A percentile compares a stretch with the other conserved stretches of the same genome.
Conservation (phyloP, 2,113 vertebrate genomes). For the Albula goreensis region DNA sequence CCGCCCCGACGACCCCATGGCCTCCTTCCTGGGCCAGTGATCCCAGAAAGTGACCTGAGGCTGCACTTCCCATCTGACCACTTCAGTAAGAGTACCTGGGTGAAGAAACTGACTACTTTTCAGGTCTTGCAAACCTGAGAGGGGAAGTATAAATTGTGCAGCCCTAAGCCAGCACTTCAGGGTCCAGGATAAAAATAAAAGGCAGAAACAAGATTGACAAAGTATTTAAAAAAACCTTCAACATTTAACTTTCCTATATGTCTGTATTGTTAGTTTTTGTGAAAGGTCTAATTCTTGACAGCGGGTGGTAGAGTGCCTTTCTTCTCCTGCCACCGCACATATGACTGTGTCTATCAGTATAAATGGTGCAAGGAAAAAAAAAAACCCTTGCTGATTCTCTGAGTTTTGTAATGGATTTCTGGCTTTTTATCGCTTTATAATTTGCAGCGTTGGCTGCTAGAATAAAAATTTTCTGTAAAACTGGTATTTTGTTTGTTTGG, state of each 20-base stretch:
- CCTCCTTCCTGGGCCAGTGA: constrained; percentile 86
- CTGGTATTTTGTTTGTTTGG: background rate
- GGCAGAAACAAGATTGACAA: background rate
- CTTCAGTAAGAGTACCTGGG: background rate
- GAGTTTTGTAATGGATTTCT: background rate
- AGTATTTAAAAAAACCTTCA: background rate
- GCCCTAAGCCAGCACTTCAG: background rate
- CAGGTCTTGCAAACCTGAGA: background rate
- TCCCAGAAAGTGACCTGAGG: no score
- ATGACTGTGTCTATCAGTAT: constrained; percentile 16
- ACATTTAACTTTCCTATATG: no score
- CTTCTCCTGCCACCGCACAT: no score
- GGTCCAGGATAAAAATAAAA: background rate
- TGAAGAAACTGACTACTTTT: no score
- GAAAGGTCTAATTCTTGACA: no score
- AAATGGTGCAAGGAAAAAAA: background rate
- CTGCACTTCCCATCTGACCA: background rate
- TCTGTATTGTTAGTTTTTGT: background rate
- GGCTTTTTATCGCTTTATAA: background rate
- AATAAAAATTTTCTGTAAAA: constrained; percentile 4
- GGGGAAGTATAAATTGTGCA: background rate
- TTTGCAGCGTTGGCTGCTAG: background rate
- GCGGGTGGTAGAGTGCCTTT: no score
- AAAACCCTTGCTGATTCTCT: background rate
- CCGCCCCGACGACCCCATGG: constrained; percentile 93